Percentiles rank a stretch among this genome's conserved stretches.
Conservation (phyloP, 2,797 vertebrate genomes). For the Sebastes diploproa region DNA sequence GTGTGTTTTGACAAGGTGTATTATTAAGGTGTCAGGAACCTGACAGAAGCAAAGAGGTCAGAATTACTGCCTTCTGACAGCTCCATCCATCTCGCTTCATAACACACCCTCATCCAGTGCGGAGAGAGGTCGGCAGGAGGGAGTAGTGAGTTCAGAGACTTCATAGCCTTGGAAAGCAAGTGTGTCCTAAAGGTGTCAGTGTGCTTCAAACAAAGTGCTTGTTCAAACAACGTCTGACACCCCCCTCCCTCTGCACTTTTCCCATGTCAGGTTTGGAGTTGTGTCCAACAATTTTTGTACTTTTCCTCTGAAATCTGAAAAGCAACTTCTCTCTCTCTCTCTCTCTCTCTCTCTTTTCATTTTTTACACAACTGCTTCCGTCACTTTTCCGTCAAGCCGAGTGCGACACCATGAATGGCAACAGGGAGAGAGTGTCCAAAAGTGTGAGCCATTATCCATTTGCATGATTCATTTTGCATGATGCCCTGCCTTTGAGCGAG, state of each 20-base stretch:
- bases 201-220: not conserved
- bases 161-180: not conserved
- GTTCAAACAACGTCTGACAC: not conserved
- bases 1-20: constrained; percentile 41
- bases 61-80: constrained; percentile 72
- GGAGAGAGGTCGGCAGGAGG: not conserved
- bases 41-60: constrained; percentile 81
- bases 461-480: not conserved
- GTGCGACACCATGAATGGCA: not conserved
- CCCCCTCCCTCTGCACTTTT: not conserved
- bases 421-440: not conserved
- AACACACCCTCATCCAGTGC: not conserved
- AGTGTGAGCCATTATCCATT: not conserved
- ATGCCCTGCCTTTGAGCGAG: not conserved
- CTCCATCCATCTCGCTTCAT: constrained; percentile 34
- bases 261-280: not conserved
- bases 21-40: constrained; percentile 48
- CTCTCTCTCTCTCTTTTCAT: no score
- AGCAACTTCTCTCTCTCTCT: not conserved
- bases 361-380: not conserved
- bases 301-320: not conserved
- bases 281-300: not conserved
- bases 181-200: not conserved
- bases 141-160: not conserved
- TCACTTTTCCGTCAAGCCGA: not conserved